Evolutionary conservation across 2,888 invertebrate genomes (phyloP), one percentile per base, ranked within the genome.

Genomic region (Megastigmus dorsalis): DNA sequence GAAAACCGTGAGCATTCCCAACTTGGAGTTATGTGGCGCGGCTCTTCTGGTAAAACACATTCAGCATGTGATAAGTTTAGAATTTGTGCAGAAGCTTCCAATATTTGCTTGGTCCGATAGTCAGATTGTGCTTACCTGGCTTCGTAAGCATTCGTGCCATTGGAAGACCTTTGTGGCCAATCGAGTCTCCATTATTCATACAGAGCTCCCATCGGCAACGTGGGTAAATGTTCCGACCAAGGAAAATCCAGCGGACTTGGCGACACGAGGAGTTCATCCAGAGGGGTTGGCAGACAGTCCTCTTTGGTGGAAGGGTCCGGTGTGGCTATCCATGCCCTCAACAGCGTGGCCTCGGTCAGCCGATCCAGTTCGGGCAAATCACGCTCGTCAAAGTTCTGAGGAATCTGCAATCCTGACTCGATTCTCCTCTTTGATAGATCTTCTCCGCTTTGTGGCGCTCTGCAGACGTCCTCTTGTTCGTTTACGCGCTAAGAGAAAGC

Each of bases 1-100:
- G 1, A 66, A 73, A 66, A 73, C 59, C 1, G 18, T 73, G 10
- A 63, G 67, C 13, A 66, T 73, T n/a, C 73, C 54, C 13, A 65
- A 66, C 15, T 28, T 72, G 2, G 72, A 72, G 23, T 38, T 72
- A 13, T 66, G 55, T 13, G 67, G 59, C 0, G 63, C 67, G 5
- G 52, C 45, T 43, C 5, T 59, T 4, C 59, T 59, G 0, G 59
- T 41, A 6, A 43, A 57, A 7, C 41, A 41, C 13, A 15, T 59
- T 13, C 15, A 26, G 1, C 26, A 55, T 18, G 52, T 33, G 2
- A 33, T 10, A 9, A 13, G 10, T n/a, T 15, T 45, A 1, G n/a
- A 45, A 0, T 20, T 48, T 20, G 5, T 48, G 23, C 20, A 48
- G 15, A 20, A 48, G 1, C 20, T 48, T 20, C 28, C 26, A 26